Evolutionary conservation across 2,797 vertebrate species (phyloP).

Genomic region (Gallinago stenura): DNA sequence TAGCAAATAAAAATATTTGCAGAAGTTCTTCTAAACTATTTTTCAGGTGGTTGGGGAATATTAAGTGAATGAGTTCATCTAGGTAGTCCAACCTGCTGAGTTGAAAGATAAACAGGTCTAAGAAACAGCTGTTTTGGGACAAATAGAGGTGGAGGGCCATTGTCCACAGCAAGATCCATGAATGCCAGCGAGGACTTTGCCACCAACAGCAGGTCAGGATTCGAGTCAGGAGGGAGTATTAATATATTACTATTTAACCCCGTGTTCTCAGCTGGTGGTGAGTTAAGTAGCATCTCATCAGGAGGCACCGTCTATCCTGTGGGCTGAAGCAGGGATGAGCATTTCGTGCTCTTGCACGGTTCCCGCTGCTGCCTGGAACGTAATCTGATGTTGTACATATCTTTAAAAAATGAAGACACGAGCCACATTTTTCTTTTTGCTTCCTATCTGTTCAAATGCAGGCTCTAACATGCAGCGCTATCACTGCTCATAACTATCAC

Average conservation of each 20-base stretch:
- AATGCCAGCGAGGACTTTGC: not conserved
- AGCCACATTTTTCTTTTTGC: not conserved
- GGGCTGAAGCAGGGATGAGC: not conserved
- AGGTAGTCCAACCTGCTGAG: not conserved
- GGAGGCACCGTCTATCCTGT: not conserved
- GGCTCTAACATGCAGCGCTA: conserved; percentile 1
- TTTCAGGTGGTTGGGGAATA: not conserved
- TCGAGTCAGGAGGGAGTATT: not conserved
- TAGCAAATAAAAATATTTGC: conserved; percentile 21
- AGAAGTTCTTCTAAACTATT: not conserved
- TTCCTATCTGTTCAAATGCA: not conserved
- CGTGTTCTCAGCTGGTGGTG: not conserved
- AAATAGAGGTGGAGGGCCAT: not conserved
- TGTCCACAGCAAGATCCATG: not conserved
- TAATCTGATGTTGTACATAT: not conserved
- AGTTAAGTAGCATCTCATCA: not conserved
- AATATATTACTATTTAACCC: not conserved
- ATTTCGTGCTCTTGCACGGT: not conserved
- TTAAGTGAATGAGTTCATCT: not conserved
- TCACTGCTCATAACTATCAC: conserved; percentile 19
- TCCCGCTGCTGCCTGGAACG: not conserved
- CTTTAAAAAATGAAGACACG: not conserved
- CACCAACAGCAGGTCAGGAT: not conserved
- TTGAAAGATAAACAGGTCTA: not conserved
- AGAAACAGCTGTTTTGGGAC: not conserved